These are phyloP conservation scores for Atractosteus spatula DNA, from an alignment of 2,113 vertebrate genomes.

Conservation along the genomic window DNA sequence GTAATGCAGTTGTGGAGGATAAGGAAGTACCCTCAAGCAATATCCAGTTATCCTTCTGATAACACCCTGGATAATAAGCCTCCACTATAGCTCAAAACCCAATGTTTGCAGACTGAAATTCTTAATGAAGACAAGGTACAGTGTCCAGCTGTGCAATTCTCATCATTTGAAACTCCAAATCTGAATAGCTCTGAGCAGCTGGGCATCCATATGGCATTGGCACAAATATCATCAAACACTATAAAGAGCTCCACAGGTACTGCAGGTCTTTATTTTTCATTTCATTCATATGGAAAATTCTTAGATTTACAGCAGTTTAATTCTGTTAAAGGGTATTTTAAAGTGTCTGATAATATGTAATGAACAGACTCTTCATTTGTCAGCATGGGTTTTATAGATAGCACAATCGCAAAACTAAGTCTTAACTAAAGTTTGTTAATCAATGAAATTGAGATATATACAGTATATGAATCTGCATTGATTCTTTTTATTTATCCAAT, in stretches of 20 bases:
- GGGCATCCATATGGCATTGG: neutral
- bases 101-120: neutral
- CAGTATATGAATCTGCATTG: too few species aligned
- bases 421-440: too few species aligned
- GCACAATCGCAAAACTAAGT: too few species aligned
- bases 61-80: too few species aligned
- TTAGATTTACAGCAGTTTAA: neutral
- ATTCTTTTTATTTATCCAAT: too few species aligned
- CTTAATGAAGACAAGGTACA: conserved; percentile 7
- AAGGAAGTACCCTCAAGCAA: too few species aligned
- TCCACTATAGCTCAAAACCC: too few species aligned
- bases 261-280: neutral
- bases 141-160: neutral
- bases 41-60: too few species aligned
- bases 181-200: neutral
- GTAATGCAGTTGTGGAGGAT: too few species aligned
- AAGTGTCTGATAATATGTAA: neutral
- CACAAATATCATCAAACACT: neutral
- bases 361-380: neutral
- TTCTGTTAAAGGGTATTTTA: neutral
- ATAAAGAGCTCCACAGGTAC: neutral
- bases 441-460: too few species aligned
- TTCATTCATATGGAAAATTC: neutral
- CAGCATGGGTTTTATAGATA: neutral
- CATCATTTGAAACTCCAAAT: conserved; percentile 5